A percentile compares a stretch with the other conserved stretches of the same genome.
phyloP scores from a whole-genome alignment of 1,140 invertebrate genomes.

The Tetranychus urticae region DNA sequence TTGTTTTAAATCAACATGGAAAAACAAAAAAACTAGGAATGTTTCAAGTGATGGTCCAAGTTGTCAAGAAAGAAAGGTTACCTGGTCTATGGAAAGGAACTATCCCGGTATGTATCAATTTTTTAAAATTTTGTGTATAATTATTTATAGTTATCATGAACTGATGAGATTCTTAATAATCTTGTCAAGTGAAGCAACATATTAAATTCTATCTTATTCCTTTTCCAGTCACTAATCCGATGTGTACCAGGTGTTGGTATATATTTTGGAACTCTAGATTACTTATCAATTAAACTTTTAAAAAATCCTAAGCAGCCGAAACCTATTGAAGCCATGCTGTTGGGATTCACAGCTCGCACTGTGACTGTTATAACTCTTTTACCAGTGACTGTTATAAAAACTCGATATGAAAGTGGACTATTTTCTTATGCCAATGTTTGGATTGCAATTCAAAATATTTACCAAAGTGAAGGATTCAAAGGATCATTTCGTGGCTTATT shows the following conservation, averaged over 20 bases:
- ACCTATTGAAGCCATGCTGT: slow-evolving; percentile 40
- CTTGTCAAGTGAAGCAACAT: too few species aligned
- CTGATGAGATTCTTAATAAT: too few species aligned
- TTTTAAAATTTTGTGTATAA: background rate
- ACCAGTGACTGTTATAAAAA: slow-evolving; percentile 78
- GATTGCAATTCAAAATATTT: slow-evolving; percentile 45
- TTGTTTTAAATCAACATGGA: background rate
- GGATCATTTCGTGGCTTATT: slow-evolving; percentile 53
- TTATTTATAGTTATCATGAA: background rate
- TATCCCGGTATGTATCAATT: slow-evolving; percentile 37
- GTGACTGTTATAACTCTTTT: slow-evolving; percentile 57
- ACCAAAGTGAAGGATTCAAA: slow-evolving; percentile 45
- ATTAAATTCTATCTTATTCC: background rate
- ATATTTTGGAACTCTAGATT: slow-evolving; percentile 53
- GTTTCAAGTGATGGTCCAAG: slow-evolving; percentile 36
- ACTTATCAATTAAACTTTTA: slow-evolving; percentile 28
- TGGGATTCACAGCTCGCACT: slow-evolving; percentile 50
- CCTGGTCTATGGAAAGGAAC: slow-evolving; percentile 61
- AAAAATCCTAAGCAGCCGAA: slow-evolving; percentile 21
- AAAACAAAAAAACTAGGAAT: slow-evolving; percentile 28
- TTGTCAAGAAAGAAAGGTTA: slow-evolving; percentile 40
- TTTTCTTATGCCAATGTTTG: slow-evolving; percentile 48
- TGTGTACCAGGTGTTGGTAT: slow-evolving; percentile 72
- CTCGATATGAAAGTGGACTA: slow-evolving; percentile 57
- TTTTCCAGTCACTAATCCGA: slow-evolving; percentile 43